A percentile compares a stretch with the other conserved stretches of the same genome.
Evolutionary conservation across 2,888 invertebrate species (phyloP).

Genomic region (Adelphocoris suturalis): DNA sequence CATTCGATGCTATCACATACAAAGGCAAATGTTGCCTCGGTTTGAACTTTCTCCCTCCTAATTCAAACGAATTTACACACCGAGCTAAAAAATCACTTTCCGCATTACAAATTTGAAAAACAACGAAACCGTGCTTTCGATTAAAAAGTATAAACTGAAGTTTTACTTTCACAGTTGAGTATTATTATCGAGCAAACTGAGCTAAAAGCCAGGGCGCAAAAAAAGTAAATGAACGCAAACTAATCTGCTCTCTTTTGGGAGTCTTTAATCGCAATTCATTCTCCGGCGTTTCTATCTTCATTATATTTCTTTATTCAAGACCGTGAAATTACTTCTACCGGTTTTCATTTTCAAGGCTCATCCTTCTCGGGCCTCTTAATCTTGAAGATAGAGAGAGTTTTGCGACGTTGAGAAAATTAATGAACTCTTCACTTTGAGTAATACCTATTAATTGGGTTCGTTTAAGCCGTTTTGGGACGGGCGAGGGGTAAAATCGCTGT

Average conservation of each 20-base stretch:
- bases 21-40: too few species aligned
- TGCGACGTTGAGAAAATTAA: slow-evolving; percentile 33
- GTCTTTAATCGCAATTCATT: slow-evolving; percentile 57
- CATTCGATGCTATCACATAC: too few species aligned
- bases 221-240: slow-evolving; percentile 48
- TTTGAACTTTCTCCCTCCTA: too few species aligned
- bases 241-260: slow-evolving; percentile 35
- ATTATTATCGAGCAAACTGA: not conserved
- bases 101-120: too few species aligned
- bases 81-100: too few species aligned
- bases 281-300: slow-evolving; percentile 40
- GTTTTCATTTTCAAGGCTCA: slow-evolving; percentile 56
- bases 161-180: not conserved
- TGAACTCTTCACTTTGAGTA: slow-evolving; percentile 28
- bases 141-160: not conserved
- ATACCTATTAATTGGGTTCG: slow-evolving; percentile 49
- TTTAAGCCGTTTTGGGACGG: not conserved
- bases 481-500: not conserved
- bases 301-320: slow-evolving; percentile 67
- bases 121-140: too few species aligned
- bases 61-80: too few species aligned
- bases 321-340: slow-evolving; percentile 61
- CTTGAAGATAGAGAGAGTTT: slow-evolving; percentile 24
- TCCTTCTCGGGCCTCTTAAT: slow-evolving; percentile 43
- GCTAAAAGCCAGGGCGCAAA: not conserved